A percentile compares a stretch with the other conserved stretches of the same genome.
Conservation (phyloP, 92 coral and sea anemone genomes). For the Hydrozoanthus gracilis region DNA sequence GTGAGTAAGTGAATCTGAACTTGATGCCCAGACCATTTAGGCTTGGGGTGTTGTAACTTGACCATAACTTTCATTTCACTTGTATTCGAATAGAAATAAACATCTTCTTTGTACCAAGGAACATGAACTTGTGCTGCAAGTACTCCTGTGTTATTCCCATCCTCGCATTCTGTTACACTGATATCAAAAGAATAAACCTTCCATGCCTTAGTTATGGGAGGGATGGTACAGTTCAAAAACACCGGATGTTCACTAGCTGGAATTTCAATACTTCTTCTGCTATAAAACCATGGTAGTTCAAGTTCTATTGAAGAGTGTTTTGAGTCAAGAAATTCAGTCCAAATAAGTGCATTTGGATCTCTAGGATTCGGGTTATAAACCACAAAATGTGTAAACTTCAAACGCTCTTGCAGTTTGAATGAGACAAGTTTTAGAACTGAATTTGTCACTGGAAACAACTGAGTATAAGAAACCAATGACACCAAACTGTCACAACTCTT, state of each 20-base stretch:
- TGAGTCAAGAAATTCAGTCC: constrained; percentile 71
- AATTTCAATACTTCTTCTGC: constrained; percentile 64
- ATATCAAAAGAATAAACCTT: constrained; percentile 80
- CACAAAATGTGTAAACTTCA: constrained; percentile 75
- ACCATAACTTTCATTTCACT: constrained; percentile 66
- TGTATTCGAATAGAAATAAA: constrained; percentile 62
- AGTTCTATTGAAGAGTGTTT: constrained; percentile 51
- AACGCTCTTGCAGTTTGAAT: constrained; percentile 55
- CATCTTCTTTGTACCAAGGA: constrained; percentile 95
- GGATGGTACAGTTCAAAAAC: constrained; percentile 78
- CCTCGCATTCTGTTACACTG: constrained; percentile 66
- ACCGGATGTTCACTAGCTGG: constrained; percentile 56
- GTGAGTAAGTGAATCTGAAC: constrained; percentile 89
- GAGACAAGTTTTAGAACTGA: constrained; percentile 65
- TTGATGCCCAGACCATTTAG: constrained; percentile 66
- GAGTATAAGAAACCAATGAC: constrained; percentile 65
- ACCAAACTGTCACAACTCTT: constrained; percentile 66
- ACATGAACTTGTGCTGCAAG: constrained; percentile 79
- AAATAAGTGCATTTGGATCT: constrained; percentile 43
- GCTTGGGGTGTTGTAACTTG: constrained; percentile 84
- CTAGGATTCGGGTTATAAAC: constrained; percentile 55
- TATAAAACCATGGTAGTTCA: constrained; percentile 78
- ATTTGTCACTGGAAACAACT: constrained; percentile 59
- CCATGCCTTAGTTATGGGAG: constrained; percentile 81
- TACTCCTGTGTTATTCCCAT: constrained; percentile 47